These are phyloP conservation scores for Cinclus cinclus DNA, from an alignment of 2,113 vertebrate genomes.

Conservation along the genomic window DNA sequence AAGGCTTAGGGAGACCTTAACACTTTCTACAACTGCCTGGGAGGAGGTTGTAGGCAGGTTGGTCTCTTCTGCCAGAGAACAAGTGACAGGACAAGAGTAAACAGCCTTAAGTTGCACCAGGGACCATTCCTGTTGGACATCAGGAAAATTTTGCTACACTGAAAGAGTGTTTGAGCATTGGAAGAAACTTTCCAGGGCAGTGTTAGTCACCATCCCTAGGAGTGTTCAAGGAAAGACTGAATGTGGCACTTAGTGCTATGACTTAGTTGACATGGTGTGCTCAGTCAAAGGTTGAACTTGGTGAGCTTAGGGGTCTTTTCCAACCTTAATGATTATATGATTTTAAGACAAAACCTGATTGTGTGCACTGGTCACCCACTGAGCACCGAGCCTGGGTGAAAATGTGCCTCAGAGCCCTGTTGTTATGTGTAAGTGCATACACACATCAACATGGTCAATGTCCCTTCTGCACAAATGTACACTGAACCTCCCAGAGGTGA, in stretches of 20 bases:
- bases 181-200: not conserved
- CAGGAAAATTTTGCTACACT: not conserved
- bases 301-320: not conserved
- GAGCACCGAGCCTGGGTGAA: not conserved
- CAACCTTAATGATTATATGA: not conserved
- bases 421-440: not conserved
- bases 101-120: accelerated
- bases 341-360: not conserved
- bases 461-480: not conserved
- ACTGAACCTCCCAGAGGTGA: not conserved
- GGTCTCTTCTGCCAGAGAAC: not conserved
- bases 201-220: not conserved
- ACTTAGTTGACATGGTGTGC: not conserved
- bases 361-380: not conserved
- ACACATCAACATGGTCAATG: accelerated
- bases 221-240: not conserved
- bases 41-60: not conserved
- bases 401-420: not conserved
- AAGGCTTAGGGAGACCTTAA: not conserved
- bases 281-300: not conserved
- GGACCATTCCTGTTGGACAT: not conserved
- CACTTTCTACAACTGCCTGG: not conserved
- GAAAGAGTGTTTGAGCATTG: not conserved
- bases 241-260: not conserved
- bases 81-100: accelerated